phyloP scores from a whole-genome alignment of 2,797 vertebrate species.

The Sebastes nivosus region DNA sequence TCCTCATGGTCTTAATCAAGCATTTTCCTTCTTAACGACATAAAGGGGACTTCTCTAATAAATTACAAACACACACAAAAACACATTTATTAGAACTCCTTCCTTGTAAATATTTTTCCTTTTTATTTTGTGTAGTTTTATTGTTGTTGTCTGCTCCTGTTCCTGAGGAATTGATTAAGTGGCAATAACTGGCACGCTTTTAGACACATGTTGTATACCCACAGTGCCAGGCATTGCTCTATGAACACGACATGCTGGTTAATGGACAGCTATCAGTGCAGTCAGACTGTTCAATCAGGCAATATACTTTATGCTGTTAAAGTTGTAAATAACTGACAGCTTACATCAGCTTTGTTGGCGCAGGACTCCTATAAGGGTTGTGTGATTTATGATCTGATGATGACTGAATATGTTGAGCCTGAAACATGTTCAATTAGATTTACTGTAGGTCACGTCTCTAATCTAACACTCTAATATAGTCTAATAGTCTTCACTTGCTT shows the following conservation, averaged over 20 bases:
- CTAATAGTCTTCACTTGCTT: not conserved
- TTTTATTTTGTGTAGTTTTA: not conserved
- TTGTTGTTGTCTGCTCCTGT: not conserved
- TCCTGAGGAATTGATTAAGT: not conserved
- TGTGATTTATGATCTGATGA: not conserved
- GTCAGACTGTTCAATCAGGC: not conserved
- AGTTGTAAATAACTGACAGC: slow-evolving; percentile 5
- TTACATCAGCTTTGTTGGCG: not conserved
- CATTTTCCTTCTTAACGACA: slow-evolving; percentile 65
- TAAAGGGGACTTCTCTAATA: slow-evolving; percentile 67
- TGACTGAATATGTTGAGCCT: not conserved
- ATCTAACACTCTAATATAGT: not conserved
- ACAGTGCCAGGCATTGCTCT: not conserved
- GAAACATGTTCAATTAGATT: not conserved
- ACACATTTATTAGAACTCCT: not conserved
- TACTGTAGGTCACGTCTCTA: not conserved
- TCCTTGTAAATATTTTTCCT: not conserved
- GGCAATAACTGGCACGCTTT: not conserved
- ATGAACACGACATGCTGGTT: not conserved
- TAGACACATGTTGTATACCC: not conserved
- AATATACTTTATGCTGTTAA: not conserved
- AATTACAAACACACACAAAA: slow-evolving; percentile 46
- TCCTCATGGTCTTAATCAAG: slow-evolving; percentile 73
- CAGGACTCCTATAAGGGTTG: not conserved
- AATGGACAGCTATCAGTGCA: not conserved